phyloP scores from a whole-genome alignment of 2,113 vertebrate species.

The Peromyscus californicus region DNA sequence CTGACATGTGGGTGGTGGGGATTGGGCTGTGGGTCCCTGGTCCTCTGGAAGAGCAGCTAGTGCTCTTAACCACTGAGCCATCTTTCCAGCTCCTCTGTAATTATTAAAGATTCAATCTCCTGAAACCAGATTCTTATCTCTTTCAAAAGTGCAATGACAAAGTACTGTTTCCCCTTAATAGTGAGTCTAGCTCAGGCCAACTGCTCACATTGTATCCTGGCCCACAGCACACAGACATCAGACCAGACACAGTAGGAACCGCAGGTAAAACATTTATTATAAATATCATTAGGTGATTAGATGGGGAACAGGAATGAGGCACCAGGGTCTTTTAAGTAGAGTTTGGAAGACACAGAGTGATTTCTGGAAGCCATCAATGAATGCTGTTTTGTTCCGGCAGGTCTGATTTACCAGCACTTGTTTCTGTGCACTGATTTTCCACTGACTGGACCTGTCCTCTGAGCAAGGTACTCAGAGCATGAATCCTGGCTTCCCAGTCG shows the following conservation, averaged over 20 bases:
- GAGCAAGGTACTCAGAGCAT: neutral
- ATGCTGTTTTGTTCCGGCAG: neutral
- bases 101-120: neutral
- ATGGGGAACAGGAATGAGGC: slow-evolving; percentile 35
- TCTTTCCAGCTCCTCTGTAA: neutral
- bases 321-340: neutral
- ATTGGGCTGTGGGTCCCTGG: neutral
- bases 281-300: slow-evolving; percentile 39
- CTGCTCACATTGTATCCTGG: neutral
- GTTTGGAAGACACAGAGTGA: neutral
- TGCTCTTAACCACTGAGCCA: neutral
- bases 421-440: neutral
- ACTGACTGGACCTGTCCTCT: neutral
- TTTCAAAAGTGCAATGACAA: neutral
- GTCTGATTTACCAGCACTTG: neutral
- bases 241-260: neutral
- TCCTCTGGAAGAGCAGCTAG: neutral
- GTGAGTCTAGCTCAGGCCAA: neutral
- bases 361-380: neutral
- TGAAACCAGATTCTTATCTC: neutral
- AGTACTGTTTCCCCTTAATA: neutral
- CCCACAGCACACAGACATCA: neutral
- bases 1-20: neutral
- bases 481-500: neutral
- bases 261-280: slow-evolving; percentile 47